phyloP scores from a whole-genome alignment of 92 coral and sea anemone species.

The Hydrozoanthus gracilis region DNA sequence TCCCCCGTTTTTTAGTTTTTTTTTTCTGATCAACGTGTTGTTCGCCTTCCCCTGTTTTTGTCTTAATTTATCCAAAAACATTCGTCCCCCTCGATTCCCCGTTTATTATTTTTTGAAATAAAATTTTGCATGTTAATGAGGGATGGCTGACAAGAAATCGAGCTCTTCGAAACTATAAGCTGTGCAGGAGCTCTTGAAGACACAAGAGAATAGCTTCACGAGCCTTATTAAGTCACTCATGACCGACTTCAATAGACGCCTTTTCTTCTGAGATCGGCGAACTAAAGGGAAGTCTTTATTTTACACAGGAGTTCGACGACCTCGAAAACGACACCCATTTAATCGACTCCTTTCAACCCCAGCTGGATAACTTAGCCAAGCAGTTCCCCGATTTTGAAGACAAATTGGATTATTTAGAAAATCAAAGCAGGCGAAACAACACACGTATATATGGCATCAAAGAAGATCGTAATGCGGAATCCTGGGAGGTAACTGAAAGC shows the following conservation, averaged over 20 bases:
- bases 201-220: background rate
- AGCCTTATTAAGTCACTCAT: background rate
- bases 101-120: too few species aligned
- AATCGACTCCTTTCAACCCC: too few species aligned
- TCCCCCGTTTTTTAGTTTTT: too few species aligned
- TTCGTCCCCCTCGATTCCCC: too few species aligned
- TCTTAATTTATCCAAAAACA: too few species aligned
- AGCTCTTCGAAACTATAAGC: background rate
- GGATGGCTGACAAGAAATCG: background rate
- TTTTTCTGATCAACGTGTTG: too few species aligned
- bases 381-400: background rate
- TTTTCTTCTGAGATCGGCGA: background rate
- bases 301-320: background rate
- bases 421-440: background rate
- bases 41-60: too few species aligned
- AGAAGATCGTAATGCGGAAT: background rate
- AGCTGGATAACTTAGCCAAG: too few species aligned
- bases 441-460: background rate
- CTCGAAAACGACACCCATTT: background rate
- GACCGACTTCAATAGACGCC: background rate
- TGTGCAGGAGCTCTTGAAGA: background rate
- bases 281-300: background rate
- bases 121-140: too few species aligned
- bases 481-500: background rate
- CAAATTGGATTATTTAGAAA: background rate